Percentiles rank a stretch among this genome's conserved stretches.
phyloP scores from a whole-genome alignment of 2,113 vertebrate genomes.

The Verasper variegatus region DNA sequence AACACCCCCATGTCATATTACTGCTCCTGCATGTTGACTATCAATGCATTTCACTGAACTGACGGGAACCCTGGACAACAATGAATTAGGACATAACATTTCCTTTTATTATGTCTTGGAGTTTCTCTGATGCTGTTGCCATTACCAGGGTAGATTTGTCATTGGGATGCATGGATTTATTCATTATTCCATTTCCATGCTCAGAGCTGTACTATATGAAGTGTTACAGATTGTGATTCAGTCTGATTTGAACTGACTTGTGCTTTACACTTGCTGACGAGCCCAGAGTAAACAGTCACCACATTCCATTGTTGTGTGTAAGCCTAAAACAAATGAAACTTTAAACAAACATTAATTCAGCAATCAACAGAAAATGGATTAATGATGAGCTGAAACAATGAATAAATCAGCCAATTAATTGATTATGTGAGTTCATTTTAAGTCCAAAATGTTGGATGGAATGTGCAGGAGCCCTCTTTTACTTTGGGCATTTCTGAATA shows the following conservation, averaged over 20 bases:
- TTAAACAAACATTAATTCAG: no score
- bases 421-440: neutral
- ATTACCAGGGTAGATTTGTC: neutral
- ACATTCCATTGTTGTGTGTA: neutral
- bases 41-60: neutral
- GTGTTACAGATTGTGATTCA: neutral
- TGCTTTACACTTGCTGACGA: neutral
- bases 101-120: neutral
- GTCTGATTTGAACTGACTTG: neutral
- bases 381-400: neutral
- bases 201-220: neutral
- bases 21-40: neutral
- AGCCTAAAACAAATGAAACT: neutral
- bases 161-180: neutral
- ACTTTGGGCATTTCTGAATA: neutral
- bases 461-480: neutral
- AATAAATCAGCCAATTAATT: neutral
- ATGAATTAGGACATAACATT: neutral
- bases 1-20: neutral
- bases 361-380: no score
- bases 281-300: neutral
- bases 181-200: neutral
- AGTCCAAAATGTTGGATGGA: neutral
- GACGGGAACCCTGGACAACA: neutral
- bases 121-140: neutral